Percentiles rank a stretch among this genome's conserved stretches.
These are phyloP conservation scores for Enhydra lutris DNA, from an alignment of 2,113 vertebrate genomes.

Conservation along the genomic window DNA sequence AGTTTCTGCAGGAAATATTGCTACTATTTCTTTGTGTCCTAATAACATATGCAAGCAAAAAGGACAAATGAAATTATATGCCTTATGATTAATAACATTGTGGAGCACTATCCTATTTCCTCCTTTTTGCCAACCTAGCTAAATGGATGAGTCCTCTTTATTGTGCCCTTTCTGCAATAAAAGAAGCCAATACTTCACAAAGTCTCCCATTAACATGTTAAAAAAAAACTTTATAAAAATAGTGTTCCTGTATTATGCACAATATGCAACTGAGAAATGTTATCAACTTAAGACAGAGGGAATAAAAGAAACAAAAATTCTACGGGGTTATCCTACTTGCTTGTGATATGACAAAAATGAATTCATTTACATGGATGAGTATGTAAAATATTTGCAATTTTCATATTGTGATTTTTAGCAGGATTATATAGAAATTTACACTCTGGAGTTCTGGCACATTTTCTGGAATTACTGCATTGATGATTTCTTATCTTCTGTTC, in stretches of 20 bases:
- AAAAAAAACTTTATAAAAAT: not conserved
- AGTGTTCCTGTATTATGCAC: not conserved
- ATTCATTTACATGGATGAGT: not conserved
- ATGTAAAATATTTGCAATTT: not conserved
- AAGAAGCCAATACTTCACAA: not conserved
- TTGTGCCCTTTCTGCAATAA: not conserved
- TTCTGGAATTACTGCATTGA: not conserved
- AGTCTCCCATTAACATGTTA: not conserved
- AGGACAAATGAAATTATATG: not conserved
- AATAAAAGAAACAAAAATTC: not conserved
- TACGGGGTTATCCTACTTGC: not conserved
- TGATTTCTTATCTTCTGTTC: not conserved
- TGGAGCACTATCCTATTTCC: not conserved
- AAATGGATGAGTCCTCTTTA: not conserved
- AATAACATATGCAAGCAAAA: not conserved
- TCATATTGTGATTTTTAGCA: not conserved
- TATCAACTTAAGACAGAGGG: not conserved
- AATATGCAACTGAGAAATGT: not conserved
- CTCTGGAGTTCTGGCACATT: not conserved
- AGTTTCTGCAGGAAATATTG: not conserved
- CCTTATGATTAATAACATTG: not conserved
- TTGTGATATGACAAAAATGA: conserved; percentile 25
- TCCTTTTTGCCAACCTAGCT: not conserved
- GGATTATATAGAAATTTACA: not conserved
- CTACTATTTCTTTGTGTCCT: not conserved